Evolutionary conservation across 2,113 vertebrate genomes (phyloP).

Genomic region (Vicugna pacos): DNA sequence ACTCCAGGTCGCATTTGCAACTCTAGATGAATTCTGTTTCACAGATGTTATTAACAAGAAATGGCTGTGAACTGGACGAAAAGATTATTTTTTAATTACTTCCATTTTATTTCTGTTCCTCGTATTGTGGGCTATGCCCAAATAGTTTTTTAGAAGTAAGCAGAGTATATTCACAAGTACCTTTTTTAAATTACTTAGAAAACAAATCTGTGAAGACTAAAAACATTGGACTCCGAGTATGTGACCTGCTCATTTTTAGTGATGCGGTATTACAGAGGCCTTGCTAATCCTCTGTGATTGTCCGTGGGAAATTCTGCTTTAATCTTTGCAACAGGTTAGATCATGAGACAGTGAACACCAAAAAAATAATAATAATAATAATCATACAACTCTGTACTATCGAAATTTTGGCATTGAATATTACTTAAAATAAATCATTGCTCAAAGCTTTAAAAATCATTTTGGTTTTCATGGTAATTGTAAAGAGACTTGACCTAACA

Average conservation of each 20-base stretch:
- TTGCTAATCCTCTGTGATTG: constrained; percentile 46
- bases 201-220: constrained; percentile 39
- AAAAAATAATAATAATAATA: background rate
- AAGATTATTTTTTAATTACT: constrained; percentile 59
- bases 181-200: constrained; percentile 1
- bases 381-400: background rate
- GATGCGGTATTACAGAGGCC: background rate
- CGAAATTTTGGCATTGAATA: background rate
- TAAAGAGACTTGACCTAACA: background rate
- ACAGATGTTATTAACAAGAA: constrained; percentile 38
- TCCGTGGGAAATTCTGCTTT: constrained; percentile 44
- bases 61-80: constrained; percentile 33
- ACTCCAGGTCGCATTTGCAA: background rate
- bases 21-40: constrained; percentile 1
- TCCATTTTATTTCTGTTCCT: constrained; percentile 20
- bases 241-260: background rate
- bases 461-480: background rate
- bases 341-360: constrained; percentile 37
- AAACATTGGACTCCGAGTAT: background rate
- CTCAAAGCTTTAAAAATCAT: background rate
- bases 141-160: constrained; percentile 37
- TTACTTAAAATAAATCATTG: background rate
- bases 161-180: constrained; percentile 5
- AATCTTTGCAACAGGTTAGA: constrained; percentile 40
- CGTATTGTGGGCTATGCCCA: background rate